phyloP scores from a whole-genome alignment of 1,140 invertebrate genomes.

The Drosophila ogumai region DNA sequence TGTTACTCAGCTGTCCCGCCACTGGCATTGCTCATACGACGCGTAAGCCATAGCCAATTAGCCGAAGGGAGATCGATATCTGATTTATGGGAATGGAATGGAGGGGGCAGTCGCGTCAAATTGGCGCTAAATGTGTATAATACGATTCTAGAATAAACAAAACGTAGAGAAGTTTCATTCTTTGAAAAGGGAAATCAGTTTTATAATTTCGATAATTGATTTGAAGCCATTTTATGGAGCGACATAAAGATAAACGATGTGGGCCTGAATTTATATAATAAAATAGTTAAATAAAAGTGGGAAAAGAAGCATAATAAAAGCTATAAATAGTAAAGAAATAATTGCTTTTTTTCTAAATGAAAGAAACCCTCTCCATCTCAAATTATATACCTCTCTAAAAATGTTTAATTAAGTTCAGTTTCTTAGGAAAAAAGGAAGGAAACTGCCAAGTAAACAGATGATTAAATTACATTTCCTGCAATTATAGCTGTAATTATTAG shows the following conservation, averaged over 20 bases:
- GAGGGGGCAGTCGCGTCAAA: conserved; percentile 8
- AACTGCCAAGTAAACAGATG: conserved; percentile 7
- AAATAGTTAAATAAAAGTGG: background rate
- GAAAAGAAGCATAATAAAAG: background rate
- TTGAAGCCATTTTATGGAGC: background rate
- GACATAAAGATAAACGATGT: background rate
- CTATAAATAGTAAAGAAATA: background rate
- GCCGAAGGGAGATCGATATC: conserved; percentile 20
- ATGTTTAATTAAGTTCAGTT: background rate
- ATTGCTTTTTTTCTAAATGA: background rate
- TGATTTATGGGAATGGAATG: conserved; percentile 43
- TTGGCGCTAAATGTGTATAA: conserved; percentile 22
- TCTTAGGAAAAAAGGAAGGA: conserved; percentile 6
- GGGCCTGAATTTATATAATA: background rate
- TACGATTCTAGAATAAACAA: conserved; percentile 18
- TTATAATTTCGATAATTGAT: background rate
- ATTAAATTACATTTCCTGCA: conserved; percentile 12
- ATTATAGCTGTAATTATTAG: conserved; percentile 3
- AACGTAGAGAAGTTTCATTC: conserved; percentile 1
- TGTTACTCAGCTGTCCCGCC: conserved; percentile 22
- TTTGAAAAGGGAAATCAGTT: conserved; percentile 21
- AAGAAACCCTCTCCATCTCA: background rate
- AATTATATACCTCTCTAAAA: conserved; percentile 2
- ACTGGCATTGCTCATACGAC: conserved; percentile 34
- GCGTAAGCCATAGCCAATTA: conserved; percentile 29